Evolutionary conservation across 2,888 invertebrate genomes (phyloP).

Genomic region (Diarsia brunnea): DNA sequence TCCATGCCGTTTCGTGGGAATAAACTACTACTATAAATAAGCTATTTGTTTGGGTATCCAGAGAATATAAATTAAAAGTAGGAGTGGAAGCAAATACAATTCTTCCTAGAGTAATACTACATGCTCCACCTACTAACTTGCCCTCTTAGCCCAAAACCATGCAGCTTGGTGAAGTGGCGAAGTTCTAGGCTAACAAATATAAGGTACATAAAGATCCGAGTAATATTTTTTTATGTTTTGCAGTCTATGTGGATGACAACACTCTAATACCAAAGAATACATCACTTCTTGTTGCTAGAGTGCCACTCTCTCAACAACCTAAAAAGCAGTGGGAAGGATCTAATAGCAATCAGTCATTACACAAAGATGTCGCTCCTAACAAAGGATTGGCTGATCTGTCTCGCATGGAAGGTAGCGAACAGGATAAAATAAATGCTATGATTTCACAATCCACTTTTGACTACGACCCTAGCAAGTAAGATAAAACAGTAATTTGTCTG

Average conservation of each 20-base stretch:
- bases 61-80: not conserved
- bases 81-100: not conserved
- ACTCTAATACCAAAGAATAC: constrained; percentile 99
- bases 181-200: no score
- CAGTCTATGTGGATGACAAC: constrained; percentile 97
- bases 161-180: no score
- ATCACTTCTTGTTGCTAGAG: constrained; percentile 97
- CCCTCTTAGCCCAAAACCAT: no score
- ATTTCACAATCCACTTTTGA: constrained; percentile 99
- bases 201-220: no score
- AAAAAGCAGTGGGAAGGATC: constrained; percentile 94
- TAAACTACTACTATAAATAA: constrained; percentile 73
- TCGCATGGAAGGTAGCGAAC: constrained; percentile 97
- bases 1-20: constrained; percentile 74
- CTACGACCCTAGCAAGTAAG: constrained; percentile 99
- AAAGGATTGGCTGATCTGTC: constrained; percentile 95
- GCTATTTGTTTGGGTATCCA: constrained; percentile 11
- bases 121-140: no score
- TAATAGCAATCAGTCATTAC: constrained; percentile 84
- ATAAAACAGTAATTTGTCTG: constrained; percentile 45
- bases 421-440: constrained; percentile 99
- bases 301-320: constrained; percentile 95
- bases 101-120: not conserved
- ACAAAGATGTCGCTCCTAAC: constrained; percentile 89
- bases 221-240: constrained; percentile 21